A percentile compares a stretch with the other conserved stretches of the same genome.
Evolutionary conservation across 1,140 invertebrate species (phyloP).

Genomic region (Cecropterus lyciades): DNA sequence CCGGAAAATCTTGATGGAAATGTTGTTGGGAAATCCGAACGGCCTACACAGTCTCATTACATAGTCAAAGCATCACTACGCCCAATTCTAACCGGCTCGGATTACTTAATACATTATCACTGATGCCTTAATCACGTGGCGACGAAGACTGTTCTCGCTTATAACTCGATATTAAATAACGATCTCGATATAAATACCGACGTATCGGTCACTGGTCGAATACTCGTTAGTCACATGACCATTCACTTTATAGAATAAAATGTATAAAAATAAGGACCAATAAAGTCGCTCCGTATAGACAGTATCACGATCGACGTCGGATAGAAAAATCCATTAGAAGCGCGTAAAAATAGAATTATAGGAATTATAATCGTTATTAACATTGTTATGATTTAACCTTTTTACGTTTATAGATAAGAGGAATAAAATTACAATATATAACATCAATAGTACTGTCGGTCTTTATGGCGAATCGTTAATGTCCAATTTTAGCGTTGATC

Average conservation of each 20-base stretch:
- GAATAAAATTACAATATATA: conserved; percentile 10
- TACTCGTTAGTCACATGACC: conserved; percentile 5
- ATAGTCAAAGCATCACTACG: conserved; percentile 35
- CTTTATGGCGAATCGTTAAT: too few relatives aligned
- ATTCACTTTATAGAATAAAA: not conserved
- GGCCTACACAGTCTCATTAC: conserved; percentile 48
- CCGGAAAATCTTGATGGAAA: conserved; percentile 52
- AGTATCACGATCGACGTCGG: not conserved
- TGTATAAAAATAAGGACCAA: conserved; percentile 7
- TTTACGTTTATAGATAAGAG: not conserved
- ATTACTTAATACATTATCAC: conserved; percentile 18
- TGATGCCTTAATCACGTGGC: conserved; percentile 5
- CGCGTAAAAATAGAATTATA: not conserved
- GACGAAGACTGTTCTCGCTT: not conserved
- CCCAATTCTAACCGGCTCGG: conserved; percentile 13
- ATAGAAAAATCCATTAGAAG: conserved; percentile 6
- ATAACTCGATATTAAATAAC: not conserved
- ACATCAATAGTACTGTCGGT: too few relatives aligned
- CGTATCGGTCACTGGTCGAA: conserved; percentile 9
- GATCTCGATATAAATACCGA: conserved; percentile 20
- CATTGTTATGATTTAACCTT: conserved; percentile 13
- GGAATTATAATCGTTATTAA: conserved; percentile 1
- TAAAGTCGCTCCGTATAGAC: not conserved
- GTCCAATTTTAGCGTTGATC: too few relatives aligned
- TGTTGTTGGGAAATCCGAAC: conserved; percentile 67